Conservation (phyloP, 2,888 invertebrate species). For the Sialis fuliginosa region DNA sequence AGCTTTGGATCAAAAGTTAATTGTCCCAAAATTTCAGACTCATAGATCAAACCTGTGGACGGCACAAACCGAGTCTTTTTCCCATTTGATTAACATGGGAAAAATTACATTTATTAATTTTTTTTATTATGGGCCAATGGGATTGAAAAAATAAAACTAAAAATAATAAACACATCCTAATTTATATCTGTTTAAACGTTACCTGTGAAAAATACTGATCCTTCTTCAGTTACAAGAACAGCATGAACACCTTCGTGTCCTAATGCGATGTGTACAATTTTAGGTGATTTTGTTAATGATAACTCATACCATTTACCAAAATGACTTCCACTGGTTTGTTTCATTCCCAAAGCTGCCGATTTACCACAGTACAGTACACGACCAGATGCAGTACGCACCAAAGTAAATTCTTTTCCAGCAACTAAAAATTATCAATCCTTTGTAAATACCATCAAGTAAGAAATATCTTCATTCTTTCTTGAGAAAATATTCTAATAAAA, state of each 20-base stretch:
- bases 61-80: no score
- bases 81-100: no score
- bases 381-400: slow-evolving; percentile 69
- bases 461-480: neutral
- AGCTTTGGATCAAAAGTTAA: no score
- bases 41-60: no score
- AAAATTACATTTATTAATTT: no score
- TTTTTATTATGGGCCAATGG: no score
- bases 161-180: neutral
- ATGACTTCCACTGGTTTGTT: slow-evolving; percentile 33
- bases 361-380: slow-evolving; percentile 80
- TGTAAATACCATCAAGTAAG: no score
- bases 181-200: slow-evolving; percentile 3
- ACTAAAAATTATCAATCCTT: slow-evolving; percentile 28
- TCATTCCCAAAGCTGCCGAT: slow-evolving; percentile 70
- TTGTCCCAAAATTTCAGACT: no score
- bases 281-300: slow-evolving; percentile 48
- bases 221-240: slow-evolving; percentile 80
- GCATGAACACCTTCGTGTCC: slow-evolving; percentile 92
- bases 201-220: slow-evolving; percentile 66
- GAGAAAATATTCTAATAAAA: neutral
- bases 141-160: neutral
- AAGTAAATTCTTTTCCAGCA: slow-evolving; percentile 80
- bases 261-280: slow-evolving; percentile 60
- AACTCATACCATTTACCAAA: slow-evolving; percentile 43